Conservation (phyloP, 2,113 vertebrate species). For the Thomomys bottae region DNA sequence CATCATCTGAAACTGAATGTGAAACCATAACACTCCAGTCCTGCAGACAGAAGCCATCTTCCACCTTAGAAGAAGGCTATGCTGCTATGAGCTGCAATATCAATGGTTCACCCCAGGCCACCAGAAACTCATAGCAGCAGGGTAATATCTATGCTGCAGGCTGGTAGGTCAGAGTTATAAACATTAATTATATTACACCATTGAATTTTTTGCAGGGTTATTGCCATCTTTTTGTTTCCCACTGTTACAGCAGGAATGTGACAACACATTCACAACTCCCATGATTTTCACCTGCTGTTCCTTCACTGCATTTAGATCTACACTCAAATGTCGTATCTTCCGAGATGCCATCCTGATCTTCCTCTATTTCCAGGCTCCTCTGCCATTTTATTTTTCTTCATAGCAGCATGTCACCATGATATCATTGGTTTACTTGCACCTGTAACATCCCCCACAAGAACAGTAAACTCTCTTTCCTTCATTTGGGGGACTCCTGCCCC, state of each 20-base stretch:
- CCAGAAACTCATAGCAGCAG: background rate
- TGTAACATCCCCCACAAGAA: background rate
- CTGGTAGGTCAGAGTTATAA: background rate
- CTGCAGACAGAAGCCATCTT: background rate
- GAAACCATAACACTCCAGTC: background rate
- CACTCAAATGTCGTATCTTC: background rate
- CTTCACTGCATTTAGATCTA: background rate
- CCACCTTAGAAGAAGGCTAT: background rate
- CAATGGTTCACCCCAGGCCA: background rate
- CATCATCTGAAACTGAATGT: background rate
- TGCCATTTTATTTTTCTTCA: background rate
- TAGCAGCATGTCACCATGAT: background rate
- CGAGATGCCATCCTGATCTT: background rate
- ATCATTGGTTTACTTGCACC: background rate
- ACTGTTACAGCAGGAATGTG: background rate
- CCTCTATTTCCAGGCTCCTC: background rate
- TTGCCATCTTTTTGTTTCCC: background rate
- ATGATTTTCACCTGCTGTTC: background rate
- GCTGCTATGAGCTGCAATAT: fast-evolving
- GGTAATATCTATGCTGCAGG: no score
- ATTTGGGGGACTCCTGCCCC: fast-evolving
- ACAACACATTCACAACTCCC: background rate
- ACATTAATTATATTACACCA: background rate
- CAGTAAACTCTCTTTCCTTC: background rate
- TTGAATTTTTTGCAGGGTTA: background rate